A percentile compares a stretch with the other conserved stretches of the same genome.
Conservation (phyloP, 2,113 vertebrate genomes). For the Alces alces region DNA sequence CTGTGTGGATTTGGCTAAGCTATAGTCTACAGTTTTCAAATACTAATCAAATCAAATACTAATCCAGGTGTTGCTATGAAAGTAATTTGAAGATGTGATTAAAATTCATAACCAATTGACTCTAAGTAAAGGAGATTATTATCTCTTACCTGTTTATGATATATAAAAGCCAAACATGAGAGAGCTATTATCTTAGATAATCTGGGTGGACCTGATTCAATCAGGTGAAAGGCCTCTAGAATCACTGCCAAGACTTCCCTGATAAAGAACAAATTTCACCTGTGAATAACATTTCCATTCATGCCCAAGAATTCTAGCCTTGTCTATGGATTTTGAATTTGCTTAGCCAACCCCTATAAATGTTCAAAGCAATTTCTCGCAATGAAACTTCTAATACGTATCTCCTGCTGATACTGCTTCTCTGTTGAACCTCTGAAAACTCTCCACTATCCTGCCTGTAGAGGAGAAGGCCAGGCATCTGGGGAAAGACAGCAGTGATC, state of each 20-base stretch:
- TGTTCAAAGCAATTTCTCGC: not conserved
- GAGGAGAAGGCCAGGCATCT: not conserved
- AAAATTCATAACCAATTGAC: not conserved
- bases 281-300: not conserved
- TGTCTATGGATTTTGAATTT: not conserved
- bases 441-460: too few relatives aligned
- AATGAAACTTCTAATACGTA: not conserved
- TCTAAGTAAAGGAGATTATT: not conserved
- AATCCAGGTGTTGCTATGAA: not conserved
- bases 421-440: not conserved
- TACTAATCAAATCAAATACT: not conserved
- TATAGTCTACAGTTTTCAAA: not conserved
- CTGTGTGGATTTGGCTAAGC: not conserved
- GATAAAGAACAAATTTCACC: not conserved
- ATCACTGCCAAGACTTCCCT: not conserved
- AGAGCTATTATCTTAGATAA: not conserved
- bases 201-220: not conserved
- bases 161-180: not conserved
- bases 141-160: not conserved
- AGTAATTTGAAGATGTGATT: not conserved
- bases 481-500: not conserved
- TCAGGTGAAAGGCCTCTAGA: not conserved
- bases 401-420: not conserved
- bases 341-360: not conserved
- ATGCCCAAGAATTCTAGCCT: accelerated